A percentile compares a stretch with the other conserved stretches of the same genome.
phyloP scores from a whole-genome alignment of 2,113 vertebrate genomes.

The Anarhynchus alexandrinus region DNA sequence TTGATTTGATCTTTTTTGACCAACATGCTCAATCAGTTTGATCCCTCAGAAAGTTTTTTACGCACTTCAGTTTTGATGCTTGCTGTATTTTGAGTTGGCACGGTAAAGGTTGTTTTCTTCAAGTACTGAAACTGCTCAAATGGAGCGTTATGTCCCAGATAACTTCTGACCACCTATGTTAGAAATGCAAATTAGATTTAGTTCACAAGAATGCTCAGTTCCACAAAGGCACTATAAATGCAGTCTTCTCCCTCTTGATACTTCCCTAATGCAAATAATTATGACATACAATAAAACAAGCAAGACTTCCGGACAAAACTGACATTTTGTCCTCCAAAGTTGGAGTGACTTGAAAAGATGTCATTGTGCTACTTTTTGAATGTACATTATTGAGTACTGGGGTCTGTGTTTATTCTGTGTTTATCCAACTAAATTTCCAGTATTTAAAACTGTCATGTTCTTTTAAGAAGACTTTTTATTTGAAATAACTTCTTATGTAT shows the following conservation, averaged over 20 bases:
- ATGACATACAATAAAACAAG: neutral
- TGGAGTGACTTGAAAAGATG: neutral
- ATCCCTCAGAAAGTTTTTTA: neutral
- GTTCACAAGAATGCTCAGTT: neutral
- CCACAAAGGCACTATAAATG: neutral
- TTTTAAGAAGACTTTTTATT: neutral
- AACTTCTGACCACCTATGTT: neutral
- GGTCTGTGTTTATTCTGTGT: neutral
- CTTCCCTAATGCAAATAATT: neutral
- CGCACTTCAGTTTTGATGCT: neutral
- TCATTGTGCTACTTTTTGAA: neutral
- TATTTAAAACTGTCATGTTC: neutral
- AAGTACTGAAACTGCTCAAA: neutral
- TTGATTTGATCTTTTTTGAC: neutral
- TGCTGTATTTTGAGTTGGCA: neutral
- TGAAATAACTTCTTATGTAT: neutral
- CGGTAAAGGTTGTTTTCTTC: neutral
- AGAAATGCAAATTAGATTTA: neutral
- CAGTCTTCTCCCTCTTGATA: neutral
- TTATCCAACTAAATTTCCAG: neutral
- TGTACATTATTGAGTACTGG: neutral
- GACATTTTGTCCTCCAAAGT: slow-evolving; percentile 6
- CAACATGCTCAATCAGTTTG: neutral
- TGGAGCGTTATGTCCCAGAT: neutral
- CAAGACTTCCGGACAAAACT: neutral